Evolutionary conservation across 1,140 invertebrate genomes (phyloP).

Genomic region (Drosophila setifemur): DNA sequence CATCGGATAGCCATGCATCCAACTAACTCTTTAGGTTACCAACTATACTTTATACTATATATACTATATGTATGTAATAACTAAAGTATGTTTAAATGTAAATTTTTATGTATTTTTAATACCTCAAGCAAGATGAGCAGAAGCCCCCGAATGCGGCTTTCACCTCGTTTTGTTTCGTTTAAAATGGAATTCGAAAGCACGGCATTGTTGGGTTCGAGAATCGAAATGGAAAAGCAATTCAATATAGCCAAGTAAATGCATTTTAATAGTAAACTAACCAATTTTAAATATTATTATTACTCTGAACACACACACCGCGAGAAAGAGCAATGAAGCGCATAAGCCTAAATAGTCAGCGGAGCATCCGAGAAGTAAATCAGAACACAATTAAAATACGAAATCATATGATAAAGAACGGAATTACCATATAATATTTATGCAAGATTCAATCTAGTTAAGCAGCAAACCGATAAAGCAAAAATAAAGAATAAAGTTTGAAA

Average conservation of each 20-base stretch:
- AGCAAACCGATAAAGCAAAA: constrained; percentile 55
- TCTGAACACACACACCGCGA: constrained; percentile 17
- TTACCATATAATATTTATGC: constrained; percentile 56
- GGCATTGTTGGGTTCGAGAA: constrained; percentile 12
- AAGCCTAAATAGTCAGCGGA: constrained; percentile 39
- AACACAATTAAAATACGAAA: constrained; percentile 35
- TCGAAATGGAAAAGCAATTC: constrained; percentile 37
- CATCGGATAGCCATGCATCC: constrained; percentile 21
- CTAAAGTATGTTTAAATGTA: constrained; percentile 79
- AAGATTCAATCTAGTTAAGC: constrained; percentile 53
- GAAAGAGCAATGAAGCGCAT: constrained; percentile 12
- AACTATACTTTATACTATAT: too few species aligned
- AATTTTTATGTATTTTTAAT: constrained; percentile 81
- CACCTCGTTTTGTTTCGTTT: constrained; percentile 41
- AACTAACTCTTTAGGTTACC: constrained; percentile 73
- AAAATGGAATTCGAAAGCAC: constrained; percentile 12
- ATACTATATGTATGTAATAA: constrained; percentile 64
- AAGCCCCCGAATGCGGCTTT: constrained; percentile 15
- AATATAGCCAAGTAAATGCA: constrained; percentile 63
- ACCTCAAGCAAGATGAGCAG: constrained; percentile 58
- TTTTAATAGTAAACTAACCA: constrained; percentile 72
- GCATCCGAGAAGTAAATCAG: constrained; percentile 21
- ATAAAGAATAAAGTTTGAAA: constrained; percentile 51
- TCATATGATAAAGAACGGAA: constrained; percentile 43
- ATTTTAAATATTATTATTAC: constrained; percentile 67